Percentiles rank a stretch among this genome's conserved stretches.
phyloP scores from a whole-genome alignment of 2,888 invertebrate species.

The Lacanobia wlatinum region DNA sequence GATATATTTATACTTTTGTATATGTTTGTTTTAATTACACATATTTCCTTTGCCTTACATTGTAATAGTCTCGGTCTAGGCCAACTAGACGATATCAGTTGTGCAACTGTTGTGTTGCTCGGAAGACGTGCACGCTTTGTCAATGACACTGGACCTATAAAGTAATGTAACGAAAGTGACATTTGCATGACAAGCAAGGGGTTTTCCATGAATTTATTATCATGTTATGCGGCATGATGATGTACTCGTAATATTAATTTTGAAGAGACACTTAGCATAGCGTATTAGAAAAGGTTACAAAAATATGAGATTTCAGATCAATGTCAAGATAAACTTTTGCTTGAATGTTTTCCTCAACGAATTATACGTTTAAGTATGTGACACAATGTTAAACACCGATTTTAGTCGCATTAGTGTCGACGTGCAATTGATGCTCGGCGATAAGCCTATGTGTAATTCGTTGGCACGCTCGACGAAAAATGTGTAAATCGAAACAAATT shows the following conservation, averaged over 20 bases:
- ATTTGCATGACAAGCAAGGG: conserved; percentile 58
- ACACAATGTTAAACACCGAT: conserved; percentile 9
- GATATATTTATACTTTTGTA: conserved; percentile 69
- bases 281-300: background rate
- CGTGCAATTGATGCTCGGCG: conserved; percentile 8
- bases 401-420: conserved; percentile 19
- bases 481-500: background rate
- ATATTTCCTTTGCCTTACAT: conserved; percentile 26
- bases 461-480: background rate
- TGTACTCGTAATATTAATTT: conserved; percentile 47
- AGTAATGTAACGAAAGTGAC: conserved; percentile 65
- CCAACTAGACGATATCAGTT: conserved; percentile 53
- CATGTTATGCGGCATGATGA: conserved; percentile 12
- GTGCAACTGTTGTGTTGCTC: conserved; percentile 51
- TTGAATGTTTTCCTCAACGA: background rate
- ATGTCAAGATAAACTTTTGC: background rate
- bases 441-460: conserved; percentile 18
- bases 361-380: background rate
- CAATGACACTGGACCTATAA: conserved; percentile 56
- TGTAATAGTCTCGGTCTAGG: conserved; percentile 55
- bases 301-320: background rate
- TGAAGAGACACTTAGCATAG: background rate
- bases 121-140: conserved; percentile 54
- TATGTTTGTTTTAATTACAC: conserved; percentile 46
- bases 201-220: conserved; percentile 63